Conservation (phyloP, 1,140 invertebrate species). For the Zophobas atratus region DNA sequence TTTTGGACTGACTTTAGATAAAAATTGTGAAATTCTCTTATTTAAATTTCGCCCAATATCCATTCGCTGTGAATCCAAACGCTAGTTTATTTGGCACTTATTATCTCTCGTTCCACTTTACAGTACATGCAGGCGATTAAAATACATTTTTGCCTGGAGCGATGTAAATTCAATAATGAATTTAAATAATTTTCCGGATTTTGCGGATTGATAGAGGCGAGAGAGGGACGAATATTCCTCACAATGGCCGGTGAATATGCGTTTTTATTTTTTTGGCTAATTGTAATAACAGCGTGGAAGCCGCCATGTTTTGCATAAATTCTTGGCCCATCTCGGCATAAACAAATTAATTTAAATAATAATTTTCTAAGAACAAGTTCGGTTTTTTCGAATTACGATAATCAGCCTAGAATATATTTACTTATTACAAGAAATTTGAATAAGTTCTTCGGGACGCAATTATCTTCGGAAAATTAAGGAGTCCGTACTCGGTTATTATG, state of each 20-base stretch:
- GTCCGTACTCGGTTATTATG: conserved; percentile 37
- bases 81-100: not conserved
- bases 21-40: too few relatives aligned
- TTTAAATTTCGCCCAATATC: too few relatives aligned
- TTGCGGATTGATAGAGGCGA: not conserved
- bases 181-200: conserved; percentile 17
- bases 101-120: not conserved
- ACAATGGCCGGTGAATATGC: conserved; percentile 4
- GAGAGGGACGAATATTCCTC: not conserved
- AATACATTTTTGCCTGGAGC: conserved; percentile 7
- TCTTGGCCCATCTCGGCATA: conserved; percentile 13
- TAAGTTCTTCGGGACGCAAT: conserved; percentile 42
- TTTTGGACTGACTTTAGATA: too few relatives aligned
- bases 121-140: not conserved
- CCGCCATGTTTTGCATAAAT: conserved; percentile 23
- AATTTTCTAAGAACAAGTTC: conserved; percentile 39
- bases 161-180: conserved; percentile 9
- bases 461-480: conserved; percentile 31
- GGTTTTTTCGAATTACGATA: conserved; percentile 31
- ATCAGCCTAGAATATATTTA: conserved; percentile 34
- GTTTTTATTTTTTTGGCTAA: conserved; percentile 18
- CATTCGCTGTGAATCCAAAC: not conserved
- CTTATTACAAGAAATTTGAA: conserved; percentile 40
- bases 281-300: conserved; percentile 18
- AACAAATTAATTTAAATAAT: conserved; percentile 44